Evolutionary conservation across 2,797 vertebrate species (phyloP).

Genomic region (Sebastes minor): DNA sequence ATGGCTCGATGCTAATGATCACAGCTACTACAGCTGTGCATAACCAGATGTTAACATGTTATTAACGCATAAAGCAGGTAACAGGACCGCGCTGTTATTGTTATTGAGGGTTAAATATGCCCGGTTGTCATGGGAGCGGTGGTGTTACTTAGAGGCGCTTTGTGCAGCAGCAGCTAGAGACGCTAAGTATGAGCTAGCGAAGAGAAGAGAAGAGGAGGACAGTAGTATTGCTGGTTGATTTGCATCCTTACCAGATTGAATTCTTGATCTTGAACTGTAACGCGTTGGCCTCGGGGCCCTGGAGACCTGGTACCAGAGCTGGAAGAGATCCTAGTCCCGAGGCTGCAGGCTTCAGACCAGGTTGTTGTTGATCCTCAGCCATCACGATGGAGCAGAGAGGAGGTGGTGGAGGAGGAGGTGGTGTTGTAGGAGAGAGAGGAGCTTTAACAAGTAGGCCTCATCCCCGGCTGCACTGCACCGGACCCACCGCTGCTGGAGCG

Average conservation of each 20-base stretch:
- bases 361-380: conserved; percentile 93
- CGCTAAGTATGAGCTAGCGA: too few species aligned
- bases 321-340: conserved; percentile 87
- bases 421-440: conserved; percentile 69
- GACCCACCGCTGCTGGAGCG: conserved; percentile 78
- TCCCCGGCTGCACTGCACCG: conserved; percentile 87
- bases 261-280: conserved; percentile 97
- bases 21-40: conserved; percentile 23
- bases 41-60: background rate
- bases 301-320: conserved; percentile 90
- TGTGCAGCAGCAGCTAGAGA: conserved; percentile 49
- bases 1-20: conserved; percentile 60
- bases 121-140: background rate
- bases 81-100: background rate
- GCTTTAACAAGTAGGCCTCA: conserved; percentile 92
- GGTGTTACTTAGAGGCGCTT: conserved; percentile 62
- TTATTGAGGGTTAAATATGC: background rate
- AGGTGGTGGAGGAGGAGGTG: conserved; percentile 77
- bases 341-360: conserved; percentile 83
- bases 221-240: too few species aligned
- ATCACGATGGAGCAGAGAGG: conserved; percentile 80
- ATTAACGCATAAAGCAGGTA: background rate
- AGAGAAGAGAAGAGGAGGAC: too few species aligned
- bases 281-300: conserved; percentile 92
- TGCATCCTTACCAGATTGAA: conserved; percentile 93